These are phyloP conservation scores for Theristicus caerulescens DNA, from an alignment of 2,113 vertebrate species.

Conservation along the genomic window DNA sequence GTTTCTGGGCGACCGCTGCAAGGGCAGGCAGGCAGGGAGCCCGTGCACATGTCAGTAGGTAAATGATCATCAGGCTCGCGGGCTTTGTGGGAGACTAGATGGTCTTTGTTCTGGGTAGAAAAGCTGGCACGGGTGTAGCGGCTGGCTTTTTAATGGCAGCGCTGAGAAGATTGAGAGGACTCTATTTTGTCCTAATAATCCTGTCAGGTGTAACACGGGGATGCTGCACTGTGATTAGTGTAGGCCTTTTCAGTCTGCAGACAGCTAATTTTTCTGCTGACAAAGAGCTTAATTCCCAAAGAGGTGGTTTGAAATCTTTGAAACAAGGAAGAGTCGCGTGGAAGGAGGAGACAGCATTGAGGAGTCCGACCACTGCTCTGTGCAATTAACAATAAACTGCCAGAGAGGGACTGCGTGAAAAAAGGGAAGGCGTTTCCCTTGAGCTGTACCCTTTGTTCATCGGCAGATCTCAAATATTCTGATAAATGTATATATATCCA, in stretches of 20 bases:
- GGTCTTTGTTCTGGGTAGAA: slow-evolving; percentile 37
- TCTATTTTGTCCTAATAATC: slow-evolving; percentile 63
- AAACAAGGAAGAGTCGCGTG: slow-evolving; percentile 58
- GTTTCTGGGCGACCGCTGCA: rapidly evolving
- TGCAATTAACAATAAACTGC: slow-evolving; percentile 62
- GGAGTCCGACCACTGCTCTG: not conserved
- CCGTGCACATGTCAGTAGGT: not conserved
- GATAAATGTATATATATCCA: not conserved
- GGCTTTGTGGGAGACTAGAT: slow-evolving; percentile 30
- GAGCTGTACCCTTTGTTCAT: slow-evolving; percentile 39
- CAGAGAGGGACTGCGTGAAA: not conserved
- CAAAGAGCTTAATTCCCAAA: slow-evolving; percentile 66
- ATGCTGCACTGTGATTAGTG: slow-evolving; percentile 61
- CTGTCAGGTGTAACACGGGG: slow-evolving; percentile 57
- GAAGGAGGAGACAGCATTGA: slow-evolving; percentile 61
- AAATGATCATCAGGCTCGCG: not conserved
- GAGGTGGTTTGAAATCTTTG: slow-evolving; percentile 63
- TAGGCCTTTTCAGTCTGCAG: slow-evolving; percentile 50
- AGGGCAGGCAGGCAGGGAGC: not conserved
- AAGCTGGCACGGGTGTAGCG: not conserved
- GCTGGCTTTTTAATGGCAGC: slow-evolving; percentile 11
- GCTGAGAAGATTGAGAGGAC: slow-evolving; percentile 55
- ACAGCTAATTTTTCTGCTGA: slow-evolving; percentile 77
- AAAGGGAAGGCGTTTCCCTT: slow-evolving; percentile 61
- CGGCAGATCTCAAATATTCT: slow-evolving; percentile 46